Conservation (phyloP, 2,113 vertebrate species). For the Gorilla gorilla region DNA sequence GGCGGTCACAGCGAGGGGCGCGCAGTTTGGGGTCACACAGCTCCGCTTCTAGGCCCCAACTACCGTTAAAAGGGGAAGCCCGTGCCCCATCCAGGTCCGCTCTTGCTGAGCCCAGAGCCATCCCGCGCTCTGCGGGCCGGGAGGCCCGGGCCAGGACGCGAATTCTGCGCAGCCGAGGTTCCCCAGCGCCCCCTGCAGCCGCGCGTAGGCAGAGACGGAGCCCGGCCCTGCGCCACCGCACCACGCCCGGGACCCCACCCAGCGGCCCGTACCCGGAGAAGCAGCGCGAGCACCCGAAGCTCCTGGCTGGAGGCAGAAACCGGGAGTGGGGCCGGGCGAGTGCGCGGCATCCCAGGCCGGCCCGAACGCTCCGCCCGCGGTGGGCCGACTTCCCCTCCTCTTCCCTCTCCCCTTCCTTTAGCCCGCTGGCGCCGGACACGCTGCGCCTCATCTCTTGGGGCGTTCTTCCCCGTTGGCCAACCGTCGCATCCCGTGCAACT, state of each 20-base stretch:
- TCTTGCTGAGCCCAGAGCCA: neutral
- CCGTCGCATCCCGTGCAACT: slow-evolving; percentile 23
- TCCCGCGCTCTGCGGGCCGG: neutral
- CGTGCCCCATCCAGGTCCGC: accelerated
- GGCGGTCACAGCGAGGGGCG: accelerated
- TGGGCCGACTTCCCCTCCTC: slow-evolving; percentile 21
- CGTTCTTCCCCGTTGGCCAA: slow-evolving; percentile 12
- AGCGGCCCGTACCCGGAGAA: neutral
- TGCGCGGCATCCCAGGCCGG: neutral
- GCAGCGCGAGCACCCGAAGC: neutral
- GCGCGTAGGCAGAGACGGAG: neutral
- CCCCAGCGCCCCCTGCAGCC: slow-evolving; percentile 78
- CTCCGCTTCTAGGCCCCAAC: too few relatives aligned
- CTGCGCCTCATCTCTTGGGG: slow-evolving; percentile 45
- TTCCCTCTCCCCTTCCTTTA: neutral
- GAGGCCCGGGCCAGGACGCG: neutral
- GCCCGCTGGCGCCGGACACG: slow-evolving; percentile 4
- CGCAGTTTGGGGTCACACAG: neutral
- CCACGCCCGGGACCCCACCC: slow-evolving; percentile 70
- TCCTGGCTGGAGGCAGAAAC: neutral
- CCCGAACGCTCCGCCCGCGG: slow-evolving; percentile 45
- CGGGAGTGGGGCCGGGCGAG: neutral
- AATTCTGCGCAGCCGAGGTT: neutral
- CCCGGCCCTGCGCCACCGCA: neutral
- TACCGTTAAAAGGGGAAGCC: neutral